Percentiles rank a stretch among this genome's conserved stretches.
These are phyloP conservation scores for Danio aesculapii DNA, from an alignment of 2,797 vertebrate genomes.

Conservation along the genomic window DNA sequence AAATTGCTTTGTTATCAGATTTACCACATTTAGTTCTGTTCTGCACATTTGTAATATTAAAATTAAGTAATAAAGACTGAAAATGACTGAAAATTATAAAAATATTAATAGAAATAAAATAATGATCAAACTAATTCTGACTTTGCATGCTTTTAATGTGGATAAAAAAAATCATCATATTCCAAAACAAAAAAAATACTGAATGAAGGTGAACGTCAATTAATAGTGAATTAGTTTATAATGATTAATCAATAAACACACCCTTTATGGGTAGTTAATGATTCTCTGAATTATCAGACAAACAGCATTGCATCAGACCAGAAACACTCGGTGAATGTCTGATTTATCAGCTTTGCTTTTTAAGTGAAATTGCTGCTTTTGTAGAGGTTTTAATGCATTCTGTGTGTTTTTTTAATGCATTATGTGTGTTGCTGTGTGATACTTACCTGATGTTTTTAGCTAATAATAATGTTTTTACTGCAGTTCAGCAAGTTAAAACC, in stretches of 20 bases:
- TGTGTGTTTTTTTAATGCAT: too few relatives aligned
- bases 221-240: not conserved
- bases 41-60: not conserved
- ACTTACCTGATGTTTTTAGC: too few relatives aligned
- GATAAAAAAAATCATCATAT: not conserved
- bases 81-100: not conserved
- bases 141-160: not conserved
- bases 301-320: not conserved
- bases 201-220: not conserved
- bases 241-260: not conserved
- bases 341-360: slow-evolving; percentile 4
- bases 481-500: not conserved
- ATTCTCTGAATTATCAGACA: not conserved
- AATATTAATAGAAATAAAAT: not conserved
- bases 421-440: too few relatives aligned
- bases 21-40: too few relatives aligned
- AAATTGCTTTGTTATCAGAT: too few relatives aligned
- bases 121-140: too few relatives aligned
- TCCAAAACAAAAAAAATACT: not conserved
- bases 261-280: not conserved
- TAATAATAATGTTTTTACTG: not conserved
- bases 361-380: not conserved
- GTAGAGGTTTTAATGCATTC: not conserved
- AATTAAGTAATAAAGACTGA: not conserved
- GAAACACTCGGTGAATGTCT: not conserved